Evolutionary conservation across 2,888 invertebrate genomes (phyloP), one percentile per base, ranked within the genome.

Genomic region (Oscheius onirici): DNA sequence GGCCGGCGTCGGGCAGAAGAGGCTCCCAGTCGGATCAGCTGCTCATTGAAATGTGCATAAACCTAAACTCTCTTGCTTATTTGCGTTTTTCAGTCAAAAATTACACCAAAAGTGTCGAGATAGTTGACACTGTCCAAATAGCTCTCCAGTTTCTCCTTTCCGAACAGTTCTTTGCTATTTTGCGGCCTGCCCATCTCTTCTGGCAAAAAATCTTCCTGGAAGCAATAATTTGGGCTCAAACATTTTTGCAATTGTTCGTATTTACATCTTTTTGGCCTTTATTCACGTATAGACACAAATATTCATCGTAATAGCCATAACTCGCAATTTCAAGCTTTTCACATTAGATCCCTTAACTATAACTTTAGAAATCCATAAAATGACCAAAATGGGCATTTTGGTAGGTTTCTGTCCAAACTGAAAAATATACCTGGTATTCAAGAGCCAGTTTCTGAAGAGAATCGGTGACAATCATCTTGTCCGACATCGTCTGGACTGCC

Each of bases 391-490:
- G n/a, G n/a, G n/a, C n/a, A n/a, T n/a, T n/a, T n/a, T n/a, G n/a
- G n/a, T n/a, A n/a, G n/a, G n/a, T n/a, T n/a, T n/a, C n/a, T 15
- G 11, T 8, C n/a, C 8, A 40, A 20, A 24, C 6, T 57, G 20
- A n/a, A 58, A 15, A 34, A n/a, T 1, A 24, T 22, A 65, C 65
- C 28, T 65, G 52, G n/a, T 28, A 66, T 26, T 49, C 66, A 26
- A 28, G 17, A 6, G 40, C 22, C 26, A 66, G 20, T n/a, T 40
- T n/a, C 20, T 34, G 41, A 20, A 66, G 54, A 17, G 34, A 10
- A 5, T 66, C 66, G 34, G n/a, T 13, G 10, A 28, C 0, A 1
- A 40, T 26, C 51, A 51, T 28, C 28, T 26, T 54, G 15, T 66
- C 66, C 8, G 66, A 52, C 17, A 66, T 15, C 22, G 15, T 17